Evolutionary conservation across 2,888 invertebrate genomes (phyloP), one percentile per base, ranked within the genome.

Genomic region (Lasioglossum malachurum): DNA sequence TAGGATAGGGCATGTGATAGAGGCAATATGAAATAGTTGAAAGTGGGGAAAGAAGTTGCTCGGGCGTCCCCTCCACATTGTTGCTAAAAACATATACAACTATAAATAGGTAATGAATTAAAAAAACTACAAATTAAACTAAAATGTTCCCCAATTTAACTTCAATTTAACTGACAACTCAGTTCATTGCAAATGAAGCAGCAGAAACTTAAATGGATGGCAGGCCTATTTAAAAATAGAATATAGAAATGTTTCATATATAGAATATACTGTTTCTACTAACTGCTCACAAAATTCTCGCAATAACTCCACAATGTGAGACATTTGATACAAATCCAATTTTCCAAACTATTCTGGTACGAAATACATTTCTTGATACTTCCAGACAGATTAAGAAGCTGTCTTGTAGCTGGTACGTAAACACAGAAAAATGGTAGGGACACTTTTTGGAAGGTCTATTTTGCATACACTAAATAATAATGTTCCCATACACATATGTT

Each of bases 331-430:
- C 7, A 31, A 64, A 64, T 64, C 5, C 2, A 16, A 64, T 19
- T 31, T 31, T 64, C 19, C 31, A 64, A 31, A 64, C 16, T 14
- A 31, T 31, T 7, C 1, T 16, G 16, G 7, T n/a, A n/a, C 57
- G 57, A 8, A 57, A 57, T 64, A 64, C 19, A 31, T 64, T 64
- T 64, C 19, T 64, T 64, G 64, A 64, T 64, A 31, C 31, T 31
- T 64, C 64, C 64, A 64, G 31, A 64, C 31, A 64, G 64, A 64
- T 64, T 64, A 64, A 31, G 64, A 64, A 31, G 64, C 64, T 64
- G 31, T 64, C 64, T 64, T 31, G 31, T 64, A 64, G 19, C 19
- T 64, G 64, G 64, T 64, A 64, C 31, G 31, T 64, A 64, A 8
- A 16, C 8, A 64, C 31, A 31, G 16, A 64, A 64, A 64, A 64